Conservation (phyloP, 2,888 invertebrate species). For the Periphyllus acericola region DNA sequence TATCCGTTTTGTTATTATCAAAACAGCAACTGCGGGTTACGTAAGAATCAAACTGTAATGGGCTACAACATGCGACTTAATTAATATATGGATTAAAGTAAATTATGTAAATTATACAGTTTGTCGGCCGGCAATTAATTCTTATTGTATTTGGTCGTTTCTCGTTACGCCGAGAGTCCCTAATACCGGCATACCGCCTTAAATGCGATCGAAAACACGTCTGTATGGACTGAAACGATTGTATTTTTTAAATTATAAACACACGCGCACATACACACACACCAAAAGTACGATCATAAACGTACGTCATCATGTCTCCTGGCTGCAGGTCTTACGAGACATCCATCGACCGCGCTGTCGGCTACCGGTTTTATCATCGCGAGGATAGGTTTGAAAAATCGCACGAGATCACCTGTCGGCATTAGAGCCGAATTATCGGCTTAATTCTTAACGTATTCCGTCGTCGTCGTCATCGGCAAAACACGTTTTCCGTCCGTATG, state of each 20-base stretch:
- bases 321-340: not conserved
- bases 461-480: not conserved
- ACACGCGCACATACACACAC: not conserved
- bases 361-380: conserved; percentile 47
- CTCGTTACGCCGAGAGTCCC: not conserved
- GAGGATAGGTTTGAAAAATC: conserved; percentile 21
- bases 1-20: not conserved
- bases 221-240: not conserved
- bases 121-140: not conserved
- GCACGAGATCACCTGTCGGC: conserved; percentile 44
- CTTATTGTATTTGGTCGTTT: not conserved
- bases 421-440: conserved; percentile 13
- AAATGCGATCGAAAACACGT: not conserved
- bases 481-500: conserved; percentile 4
- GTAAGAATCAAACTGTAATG: not conserved
- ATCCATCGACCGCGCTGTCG: conserved; percentile 4
- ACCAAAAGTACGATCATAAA: not conserved
- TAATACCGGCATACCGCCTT: not conserved
- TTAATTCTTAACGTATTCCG: not conserved
- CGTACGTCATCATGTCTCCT: not conserved
- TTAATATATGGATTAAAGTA: conserved; percentile 5
- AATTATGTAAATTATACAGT: conserved; percentile 12
- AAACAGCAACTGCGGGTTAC: not conserved
- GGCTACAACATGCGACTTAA: not conserved
- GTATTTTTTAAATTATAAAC: not conserved